These are phyloP conservation scores for Lathronympha strigana DNA, from an alignment of 2,888 invertebrate species.

Conservation along the genomic window DNA sequence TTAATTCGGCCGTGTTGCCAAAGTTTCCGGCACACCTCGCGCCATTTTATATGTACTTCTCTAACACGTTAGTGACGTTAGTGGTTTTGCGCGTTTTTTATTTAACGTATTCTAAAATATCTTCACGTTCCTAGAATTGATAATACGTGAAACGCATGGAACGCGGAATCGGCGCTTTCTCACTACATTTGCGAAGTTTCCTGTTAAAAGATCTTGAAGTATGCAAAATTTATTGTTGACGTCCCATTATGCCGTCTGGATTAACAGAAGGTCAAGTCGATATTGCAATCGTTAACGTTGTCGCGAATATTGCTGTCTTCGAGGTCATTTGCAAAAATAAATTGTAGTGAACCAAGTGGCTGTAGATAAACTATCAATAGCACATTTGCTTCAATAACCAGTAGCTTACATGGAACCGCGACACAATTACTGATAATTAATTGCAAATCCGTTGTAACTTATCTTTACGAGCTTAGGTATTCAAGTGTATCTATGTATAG, in stretches of 20 bases:
- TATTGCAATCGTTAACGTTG: constrained; percentile 57
- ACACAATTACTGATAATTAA: no score
- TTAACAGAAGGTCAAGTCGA: constrained; percentile 64
- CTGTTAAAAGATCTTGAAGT: constrained; percentile 30
- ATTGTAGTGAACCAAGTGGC: not conserved
- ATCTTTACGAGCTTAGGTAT: no score
- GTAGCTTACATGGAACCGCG: no score
- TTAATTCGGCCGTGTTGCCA: constrained; percentile 49
- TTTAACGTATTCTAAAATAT: constrained; percentile 14
- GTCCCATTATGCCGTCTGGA: constrained; percentile 46
- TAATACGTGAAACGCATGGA: constrained; percentile 17
- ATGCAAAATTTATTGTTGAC: constrained; percentile 47
- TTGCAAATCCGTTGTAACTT: no score
- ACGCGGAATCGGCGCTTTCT: constrained; percentile 33
- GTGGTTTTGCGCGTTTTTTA: constrained; percentile 34
- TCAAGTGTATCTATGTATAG: no score
- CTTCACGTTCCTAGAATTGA: constrained; percentile 21
- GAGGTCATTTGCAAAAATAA: constrained; percentile 45
- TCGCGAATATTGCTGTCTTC: constrained; percentile 50
- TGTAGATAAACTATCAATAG: constrained; percentile 2
- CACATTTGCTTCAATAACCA: not conserved
- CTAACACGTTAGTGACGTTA: constrained; percentile 30
- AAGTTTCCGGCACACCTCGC: constrained; percentile 64
- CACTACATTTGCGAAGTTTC: constrained; percentile 24
- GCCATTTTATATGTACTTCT: constrained; percentile 43